Base-by-base conservation (phyloP, 1,140 invertebrate species). In the Helicoverpa armigera region DNA sequence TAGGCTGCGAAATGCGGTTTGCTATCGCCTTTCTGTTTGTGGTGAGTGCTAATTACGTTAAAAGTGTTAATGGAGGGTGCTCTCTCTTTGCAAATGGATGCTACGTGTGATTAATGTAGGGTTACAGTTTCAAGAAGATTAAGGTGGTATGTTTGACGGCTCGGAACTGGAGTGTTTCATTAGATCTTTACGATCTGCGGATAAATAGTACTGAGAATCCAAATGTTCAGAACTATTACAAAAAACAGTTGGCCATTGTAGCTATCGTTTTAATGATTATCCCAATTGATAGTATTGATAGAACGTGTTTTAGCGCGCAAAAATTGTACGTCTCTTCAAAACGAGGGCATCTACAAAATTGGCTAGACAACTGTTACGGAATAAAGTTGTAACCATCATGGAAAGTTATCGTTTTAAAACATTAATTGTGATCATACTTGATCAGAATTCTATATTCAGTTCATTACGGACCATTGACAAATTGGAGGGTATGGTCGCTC, bases 21-120 rank as follows among this genome's bases (percentile, higher is more conserved):
- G 90, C 92, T 87, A 90, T 93, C 89, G 89, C 88, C 88, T 92
- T 93, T 89, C 87, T 95, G 91, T 94, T 93, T 94, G 89, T 95
- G 93, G 93, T 95, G 93, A 95, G 93, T 95, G 92, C 85, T 88
- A 90, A 90, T 91, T 88, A 88, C 76, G 85, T 86, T 88, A 85
- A 87, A 90, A 90, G 90, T 93, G 91, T 81, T 90, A 89, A 89
- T 74, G 77, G 80, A 86, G 79, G 86, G 88, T 89, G 85, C 76
- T 86, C 81, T 82, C 77, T 78, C 72, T 75, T 79, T 79, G 63
- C 65, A 79, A 79, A 69, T 79, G 76, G 76, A 79, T 65, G 61
- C 70, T 43, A 43, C 61, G 31, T 69, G 65, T 69, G 76, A 70
- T 70, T 70, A 58, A 56, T 70, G 31, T 78, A 78, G 50, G 75